Percentiles rank a stretch among this genome's conserved stretches.
phyloP scores from a whole-genome alignment of 2,797 vertebrate species.

The Dryobates pubescens region DNA sequence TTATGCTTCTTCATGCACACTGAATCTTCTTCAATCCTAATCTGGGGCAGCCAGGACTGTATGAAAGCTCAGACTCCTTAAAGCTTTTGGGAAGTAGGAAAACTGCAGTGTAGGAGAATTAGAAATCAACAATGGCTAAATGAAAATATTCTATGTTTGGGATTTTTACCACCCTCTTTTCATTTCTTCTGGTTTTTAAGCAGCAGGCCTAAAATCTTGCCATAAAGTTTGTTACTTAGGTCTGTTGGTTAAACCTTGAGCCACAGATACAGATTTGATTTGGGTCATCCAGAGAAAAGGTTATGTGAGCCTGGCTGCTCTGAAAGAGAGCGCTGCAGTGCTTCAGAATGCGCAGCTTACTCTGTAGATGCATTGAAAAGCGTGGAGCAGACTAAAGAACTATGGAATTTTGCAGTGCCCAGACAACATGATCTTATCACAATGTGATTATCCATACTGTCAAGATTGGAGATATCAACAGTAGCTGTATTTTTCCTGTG shows the following conservation, averaged over 20 bases:
- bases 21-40: slow-evolving; percentile 7
- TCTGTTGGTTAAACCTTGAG: neutral
- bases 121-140: neutral
- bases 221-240: neutral
- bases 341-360: neutral
- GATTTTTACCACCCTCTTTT: neutral
- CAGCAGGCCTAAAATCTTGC: neutral
- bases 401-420: slow-evolving; percentile 52
- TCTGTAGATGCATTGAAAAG: slow-evolving; percentile 36
- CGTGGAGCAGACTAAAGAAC: neutral
- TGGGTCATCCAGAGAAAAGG: neutral
- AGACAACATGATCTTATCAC: slow-evolving; percentile 75
- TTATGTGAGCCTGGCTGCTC: neutral
- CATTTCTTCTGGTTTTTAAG: neutral
- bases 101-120: neutral
- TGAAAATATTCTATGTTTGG: neutral
- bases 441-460: slow-evolving; percentile 35
- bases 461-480: slow-evolving; percentile 39
- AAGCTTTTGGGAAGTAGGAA: neutral
- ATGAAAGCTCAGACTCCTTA: neutral
- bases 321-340: neutral
- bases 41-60: neutral
- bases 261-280: neutral
- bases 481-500: slow-evolving; percentile 55
- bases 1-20: neutral